Evolutionary conservation across 2,888 invertebrate species (phyloP).

Genomic region (Cheilosia impressa): DNA sequence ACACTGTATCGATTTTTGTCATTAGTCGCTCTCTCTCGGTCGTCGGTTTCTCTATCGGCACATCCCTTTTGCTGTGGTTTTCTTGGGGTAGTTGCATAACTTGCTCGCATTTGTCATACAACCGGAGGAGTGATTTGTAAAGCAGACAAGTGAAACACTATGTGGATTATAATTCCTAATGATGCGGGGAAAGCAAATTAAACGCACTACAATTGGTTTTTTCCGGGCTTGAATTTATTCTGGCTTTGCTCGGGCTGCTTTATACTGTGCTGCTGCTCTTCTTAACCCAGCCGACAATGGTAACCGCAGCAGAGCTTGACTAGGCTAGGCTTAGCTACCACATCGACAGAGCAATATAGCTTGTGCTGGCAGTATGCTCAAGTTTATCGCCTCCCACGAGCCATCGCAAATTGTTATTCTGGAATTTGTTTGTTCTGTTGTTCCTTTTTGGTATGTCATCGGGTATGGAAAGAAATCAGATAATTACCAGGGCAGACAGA

Average conservation of each 20-base stretch:
- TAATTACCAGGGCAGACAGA: conserved; percentile 72
- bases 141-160: conserved; percentile 68
- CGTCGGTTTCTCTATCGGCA: background rate
- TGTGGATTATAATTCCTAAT: conserved; percentile 73
- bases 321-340: conserved; percentile 48
- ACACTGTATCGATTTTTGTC: conserved; percentile 64
- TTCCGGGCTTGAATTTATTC: conserved; percentile 81
- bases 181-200: conserved; percentile 78
- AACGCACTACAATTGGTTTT: conserved; percentile 84
- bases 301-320: conserved; percentile 34
- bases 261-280: conserved; percentile 14
- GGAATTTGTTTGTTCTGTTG: conserved; percentile 33
- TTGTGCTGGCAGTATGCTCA: conserved; percentile 34
- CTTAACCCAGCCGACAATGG: conserved; percentile 61
- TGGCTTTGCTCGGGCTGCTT: conserved; percentile 37
- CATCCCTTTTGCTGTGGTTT: conserved; percentile 6
- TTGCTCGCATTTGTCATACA: conserved; percentile 41
- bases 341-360: conserved; percentile 2
- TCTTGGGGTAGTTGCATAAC: conserved; percentile 15
- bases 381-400: conserved; percentile 65
- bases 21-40: background rate
- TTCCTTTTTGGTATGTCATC: conserved; percentile 34
- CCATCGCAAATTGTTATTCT: conserved; percentile 53
- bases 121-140: conserved; percentile 52
- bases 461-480: conserved; percentile 58